phyloP scores from a whole-genome alignment of 2,888 invertebrate species.

The Cynaeus angustus region DNA sequence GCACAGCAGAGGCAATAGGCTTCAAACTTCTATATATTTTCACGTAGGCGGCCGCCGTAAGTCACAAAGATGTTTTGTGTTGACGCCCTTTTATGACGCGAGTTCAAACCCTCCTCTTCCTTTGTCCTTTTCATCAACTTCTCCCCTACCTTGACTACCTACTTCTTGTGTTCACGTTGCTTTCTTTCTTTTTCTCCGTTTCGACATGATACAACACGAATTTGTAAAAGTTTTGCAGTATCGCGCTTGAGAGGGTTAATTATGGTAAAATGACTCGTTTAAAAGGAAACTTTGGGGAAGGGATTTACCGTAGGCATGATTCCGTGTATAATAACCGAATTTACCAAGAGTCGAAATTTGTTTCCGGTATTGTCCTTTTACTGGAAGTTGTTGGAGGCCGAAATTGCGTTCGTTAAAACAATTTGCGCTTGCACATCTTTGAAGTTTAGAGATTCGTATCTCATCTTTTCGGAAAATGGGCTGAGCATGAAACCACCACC shows the following conservation, averaged over 20 bases:
- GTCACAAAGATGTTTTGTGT: constrained; percentile 57
- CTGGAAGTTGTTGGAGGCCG: constrained; percentile 1
- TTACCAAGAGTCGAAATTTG: constrained; percentile 26
- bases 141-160: constrained; percentile 46
- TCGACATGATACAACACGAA: constrained; percentile 31
- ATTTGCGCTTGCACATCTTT: constrained; percentile 25
- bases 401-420: constrained; percentile 28
- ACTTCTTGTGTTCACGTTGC: constrained; percentile 22
- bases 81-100: constrained; percentile 54
- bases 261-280: constrained; percentile 33
- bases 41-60: constrained; percentile 49
- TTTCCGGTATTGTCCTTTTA: constrained; percentile 25
- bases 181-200: constrained; percentile 31
- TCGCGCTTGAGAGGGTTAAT: constrained; percentile 32
- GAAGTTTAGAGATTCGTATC: constrained; percentile 22
- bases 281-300: constrained; percentile 12
- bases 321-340: constrained; percentile 30
- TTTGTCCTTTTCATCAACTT: constrained; percentile 55
- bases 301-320: constrained; percentile 4
- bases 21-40: constrained; percentile 47
- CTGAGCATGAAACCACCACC: background rate
- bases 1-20: constrained; percentile 29
- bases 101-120: constrained; percentile 44
- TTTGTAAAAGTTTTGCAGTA: constrained; percentile 29
- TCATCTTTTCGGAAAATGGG: constrained; percentile 1